Percentiles rank a stretch among this genome's conserved stretches.
These are phyloP conservation scores for Hydrolagus colliei DNA, from an alignment of 2,797 vertebrate species.

Conservation along the genomic window DNA sequence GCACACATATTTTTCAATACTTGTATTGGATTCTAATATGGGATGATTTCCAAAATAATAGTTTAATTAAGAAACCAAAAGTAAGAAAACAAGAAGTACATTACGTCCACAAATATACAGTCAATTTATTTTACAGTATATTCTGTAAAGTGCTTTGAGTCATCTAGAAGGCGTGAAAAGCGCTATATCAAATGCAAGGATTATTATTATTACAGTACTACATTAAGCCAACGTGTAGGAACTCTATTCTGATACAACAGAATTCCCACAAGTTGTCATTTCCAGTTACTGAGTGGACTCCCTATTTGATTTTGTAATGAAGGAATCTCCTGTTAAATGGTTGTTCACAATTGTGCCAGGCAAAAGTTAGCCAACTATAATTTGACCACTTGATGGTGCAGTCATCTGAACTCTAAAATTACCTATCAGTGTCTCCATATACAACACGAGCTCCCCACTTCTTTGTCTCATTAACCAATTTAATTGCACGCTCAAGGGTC, in stretches of 20 bases:
- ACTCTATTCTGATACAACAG: not conserved
- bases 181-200: too few species aligned
- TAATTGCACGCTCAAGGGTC: slow-evolving; percentile 92
- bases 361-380: not conserved
- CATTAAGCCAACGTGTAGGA: not conserved
- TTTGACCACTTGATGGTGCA: not conserved
- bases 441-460: slow-evolving; percentile 93
- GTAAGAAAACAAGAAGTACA: not conserved
- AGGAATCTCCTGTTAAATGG: not conserved
- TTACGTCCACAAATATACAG: not conserved
- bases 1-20: not conserved
- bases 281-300: not conserved
- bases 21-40: too few species aligned
- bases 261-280: not conserved
- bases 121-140: too few species aligned
- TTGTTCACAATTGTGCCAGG: not conserved
- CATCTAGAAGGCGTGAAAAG: too few species aligned
- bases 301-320: not conserved
- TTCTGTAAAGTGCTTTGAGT: too few species aligned
- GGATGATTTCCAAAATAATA: too few species aligned
- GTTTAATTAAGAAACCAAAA: too few species aligned
- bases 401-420: slow-evolving; percentile 33
- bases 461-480: slow-evolving; percentile 88
- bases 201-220: not conserved
- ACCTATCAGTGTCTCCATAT: slow-evolving; percentile 95